Conservation (phyloP, 2,113 vertebrate genomes). For the Paracanthobrama guichenoti region DNA sequence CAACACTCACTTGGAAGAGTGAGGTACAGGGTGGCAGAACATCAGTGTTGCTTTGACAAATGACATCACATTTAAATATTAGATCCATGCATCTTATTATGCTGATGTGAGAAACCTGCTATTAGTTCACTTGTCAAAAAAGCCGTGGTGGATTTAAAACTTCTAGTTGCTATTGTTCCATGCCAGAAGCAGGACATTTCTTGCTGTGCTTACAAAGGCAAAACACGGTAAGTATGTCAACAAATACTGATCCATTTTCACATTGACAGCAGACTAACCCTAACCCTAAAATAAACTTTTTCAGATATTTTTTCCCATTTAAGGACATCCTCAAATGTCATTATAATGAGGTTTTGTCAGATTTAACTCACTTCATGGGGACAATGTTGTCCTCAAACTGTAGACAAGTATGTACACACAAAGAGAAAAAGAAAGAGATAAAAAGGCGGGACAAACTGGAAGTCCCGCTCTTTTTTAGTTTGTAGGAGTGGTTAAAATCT, state of each 20-base stretch:
- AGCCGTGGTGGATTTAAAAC: not conserved
- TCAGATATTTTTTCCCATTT: not conserved
- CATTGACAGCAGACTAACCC: not conserved
- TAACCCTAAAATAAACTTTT: not conserved
- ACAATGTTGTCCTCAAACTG: not conserved
- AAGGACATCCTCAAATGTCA: not conserved
- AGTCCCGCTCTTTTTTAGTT: constrained; percentile 27
- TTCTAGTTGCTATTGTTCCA: not conserved
- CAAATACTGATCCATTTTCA: too few relatives aligned
- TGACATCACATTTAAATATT: not conserved
- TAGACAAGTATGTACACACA: not conserved
- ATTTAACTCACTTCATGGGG: not conserved
- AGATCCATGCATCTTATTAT: not conserved
- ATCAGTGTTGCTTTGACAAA: not conserved
- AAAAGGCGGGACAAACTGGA: not conserved
- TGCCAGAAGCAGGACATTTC: too few relatives aligned
- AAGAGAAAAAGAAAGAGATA: not conserved
- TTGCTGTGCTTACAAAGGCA: not conserved
- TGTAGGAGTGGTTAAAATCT: not conserved
- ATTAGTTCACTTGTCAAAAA: not conserved
- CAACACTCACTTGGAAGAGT: not conserved
- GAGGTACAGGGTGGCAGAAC: not conserved
- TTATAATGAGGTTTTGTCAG: not conserved
- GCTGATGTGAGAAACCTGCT: not conserved
- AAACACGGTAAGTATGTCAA: not conserved